These are phyloP conservation scores for Sialia sialis DNA, from an alignment of 2,113 vertebrate species.

Conservation along the genomic window DNA sequence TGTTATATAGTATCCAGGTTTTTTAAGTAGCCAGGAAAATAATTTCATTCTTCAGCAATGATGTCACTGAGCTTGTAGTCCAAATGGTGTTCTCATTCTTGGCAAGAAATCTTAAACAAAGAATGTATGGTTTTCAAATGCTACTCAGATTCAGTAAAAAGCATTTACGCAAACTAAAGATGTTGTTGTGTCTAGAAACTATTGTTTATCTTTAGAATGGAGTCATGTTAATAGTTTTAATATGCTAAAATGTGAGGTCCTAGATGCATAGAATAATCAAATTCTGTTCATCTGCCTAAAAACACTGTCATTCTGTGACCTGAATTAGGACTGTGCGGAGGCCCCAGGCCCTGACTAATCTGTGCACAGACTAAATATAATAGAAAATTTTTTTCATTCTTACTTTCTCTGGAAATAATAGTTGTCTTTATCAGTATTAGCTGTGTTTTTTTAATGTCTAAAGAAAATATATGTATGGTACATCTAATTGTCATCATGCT, in stretches of 20 bases:
- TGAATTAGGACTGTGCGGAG: not conserved
- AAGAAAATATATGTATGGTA: not conserved
- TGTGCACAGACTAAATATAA: not conserved
- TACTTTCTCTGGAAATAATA: not conserved
- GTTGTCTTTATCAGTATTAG: not conserved
- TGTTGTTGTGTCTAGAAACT: slow-evolving; percentile 50
- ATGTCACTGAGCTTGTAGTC: slow-evolving; percentile 40
- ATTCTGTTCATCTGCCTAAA: not conserved
- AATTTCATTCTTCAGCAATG: slow-evolving; percentile 16
- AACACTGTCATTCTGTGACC: not conserved
- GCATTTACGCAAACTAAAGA: slow-evolving; percentile 29
- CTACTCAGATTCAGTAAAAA: slow-evolving; percentile 36
- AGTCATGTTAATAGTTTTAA: slow-evolving; percentile 54
- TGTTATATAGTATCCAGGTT: not conserved
- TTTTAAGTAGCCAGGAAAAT: slow-evolving; percentile 29
- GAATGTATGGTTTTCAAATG: slow-evolving; percentile 43
- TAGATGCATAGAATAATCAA: not conserved
- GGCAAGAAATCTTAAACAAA: slow-evolving; percentile 50
- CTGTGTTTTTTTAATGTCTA: not conserved
- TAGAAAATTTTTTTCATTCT: not conserved
- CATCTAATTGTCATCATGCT: not conserved
- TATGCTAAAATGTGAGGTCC: not conserved
- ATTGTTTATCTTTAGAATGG: slow-evolving; percentile 50
- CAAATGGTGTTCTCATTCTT: slow-evolving; percentile 61
- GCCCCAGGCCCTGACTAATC: not conserved